Evolutionary conservation across 1,140 invertebrate genomes (phyloP).

Genomic region (Pogonomyrmex californicus): DNA sequence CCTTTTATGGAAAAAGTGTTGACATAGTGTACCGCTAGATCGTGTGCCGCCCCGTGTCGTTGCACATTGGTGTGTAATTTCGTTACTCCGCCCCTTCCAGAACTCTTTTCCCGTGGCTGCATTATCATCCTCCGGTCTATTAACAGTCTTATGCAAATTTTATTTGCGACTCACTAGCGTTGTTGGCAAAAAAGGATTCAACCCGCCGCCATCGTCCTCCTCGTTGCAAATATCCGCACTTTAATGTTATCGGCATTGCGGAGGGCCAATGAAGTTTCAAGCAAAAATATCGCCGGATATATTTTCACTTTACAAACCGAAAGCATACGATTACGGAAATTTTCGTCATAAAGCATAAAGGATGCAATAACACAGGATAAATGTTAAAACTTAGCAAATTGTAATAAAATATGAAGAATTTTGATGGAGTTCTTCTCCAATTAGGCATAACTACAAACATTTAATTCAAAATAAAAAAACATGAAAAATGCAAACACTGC

Average conservation of each 20-base stretch:
- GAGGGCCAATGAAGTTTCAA: neutral
- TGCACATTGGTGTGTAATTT: slow-evolving; percentile 53
- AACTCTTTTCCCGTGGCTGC: slow-evolving; percentile 9
- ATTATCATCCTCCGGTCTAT: slow-evolving; percentile 69
- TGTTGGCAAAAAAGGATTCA: slow-evolving; percentile 8
- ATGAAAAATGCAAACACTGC: neutral
- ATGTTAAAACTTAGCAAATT: neutral
- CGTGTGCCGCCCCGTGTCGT: neutral
- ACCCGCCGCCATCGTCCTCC: neutral
- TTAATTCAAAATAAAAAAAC: neutral
- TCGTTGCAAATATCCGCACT: slow-evolving; percentile 22
- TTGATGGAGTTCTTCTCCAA: neutral
- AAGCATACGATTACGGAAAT: slow-evolving; percentile 6
- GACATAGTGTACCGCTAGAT: slow-evolving; percentile 3
- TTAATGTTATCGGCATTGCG: slow-evolving; percentile 37
- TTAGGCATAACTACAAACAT: neutral
- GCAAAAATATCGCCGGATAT: neutral
- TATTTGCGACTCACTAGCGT: slow-evolving; percentile 61
- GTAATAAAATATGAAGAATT: neutral
- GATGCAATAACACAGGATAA: neutral
- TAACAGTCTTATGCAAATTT: slow-evolving; percentile 77
- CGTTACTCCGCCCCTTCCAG: slow-evolving; percentile 5
- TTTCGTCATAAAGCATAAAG: neutral
- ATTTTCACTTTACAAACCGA: slow-evolving; percentile 46
- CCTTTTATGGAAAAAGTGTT: slow-evolving; percentile 54